These are phyloP conservation scores for Clavelina lepadiformis DNA, from an alignment of 23 tunicate genomes.

Conservation along the genomic window DNA sequence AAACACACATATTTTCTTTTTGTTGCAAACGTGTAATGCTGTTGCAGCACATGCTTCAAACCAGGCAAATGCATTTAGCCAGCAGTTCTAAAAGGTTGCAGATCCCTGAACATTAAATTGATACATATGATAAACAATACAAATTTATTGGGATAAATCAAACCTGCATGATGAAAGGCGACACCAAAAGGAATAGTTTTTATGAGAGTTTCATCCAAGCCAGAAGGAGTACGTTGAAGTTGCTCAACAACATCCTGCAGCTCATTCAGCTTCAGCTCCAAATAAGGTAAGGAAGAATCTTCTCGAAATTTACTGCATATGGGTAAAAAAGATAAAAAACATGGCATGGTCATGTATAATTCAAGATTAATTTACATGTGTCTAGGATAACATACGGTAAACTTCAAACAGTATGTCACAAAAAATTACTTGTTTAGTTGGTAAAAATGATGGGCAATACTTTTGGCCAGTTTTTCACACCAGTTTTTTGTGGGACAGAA, in stretches of 20 bases:
- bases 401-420: no score
- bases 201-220: constrained; percentile 44
- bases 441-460: constrained; percentile 37
- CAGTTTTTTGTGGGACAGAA: constrained; percentile 97
- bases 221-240: constrained; percentile 54
- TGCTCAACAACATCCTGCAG: constrained; percentile 33
- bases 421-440: constrained; percentile 20
- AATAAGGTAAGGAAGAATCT: neutral
- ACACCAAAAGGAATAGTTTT: constrained; percentile 61
- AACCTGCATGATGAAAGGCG: constrained; percentile 95
- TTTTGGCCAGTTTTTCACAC: constrained; percentile 86
- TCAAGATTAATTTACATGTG: neutral
- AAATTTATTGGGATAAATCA: no score
- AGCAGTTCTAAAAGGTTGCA: neutral
- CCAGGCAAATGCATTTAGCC: no score
- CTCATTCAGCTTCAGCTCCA: neutral
- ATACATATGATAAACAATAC: neutral
- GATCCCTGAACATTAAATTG: neutral
- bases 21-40: no score
- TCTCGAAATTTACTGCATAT: no score
- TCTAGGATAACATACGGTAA: no score
- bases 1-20: no score
- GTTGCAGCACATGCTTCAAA: no score
- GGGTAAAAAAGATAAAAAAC: no score
- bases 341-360: neutral